A percentile compares a stretch with the other conserved stretches of the same genome.
phyloP scores from a whole-genome alignment of 1,140 invertebrate genomes.

The Armadillidium nasatum region DNA sequence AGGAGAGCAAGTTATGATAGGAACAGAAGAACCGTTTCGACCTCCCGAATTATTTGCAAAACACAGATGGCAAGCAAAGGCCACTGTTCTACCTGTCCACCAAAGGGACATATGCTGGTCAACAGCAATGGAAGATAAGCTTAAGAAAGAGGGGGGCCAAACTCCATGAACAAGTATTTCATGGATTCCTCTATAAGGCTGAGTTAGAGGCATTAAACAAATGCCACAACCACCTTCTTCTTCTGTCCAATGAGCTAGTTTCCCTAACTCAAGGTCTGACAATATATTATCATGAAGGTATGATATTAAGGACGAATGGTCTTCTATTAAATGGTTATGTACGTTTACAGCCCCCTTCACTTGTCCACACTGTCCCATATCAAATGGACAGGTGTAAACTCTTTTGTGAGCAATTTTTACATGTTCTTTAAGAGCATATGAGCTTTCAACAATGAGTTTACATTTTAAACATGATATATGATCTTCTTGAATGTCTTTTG shows the following conservation, averaged over 20 bases:
- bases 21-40: conserved; percentile 23
- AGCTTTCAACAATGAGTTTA: not conserved
- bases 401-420: conserved; percentile 33
- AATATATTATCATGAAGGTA: conserved; percentile 31
- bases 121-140: conserved; percentile 24
- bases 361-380: conserved; percentile 38
- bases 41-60: not conserved
- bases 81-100: conserved; percentile 40
- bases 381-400: conserved; percentile 36
- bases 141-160: conserved; percentile 31
- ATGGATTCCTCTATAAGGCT: conserved; percentile 36
- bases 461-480: not conserved
- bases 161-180: conserved; percentile 40
- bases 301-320: conserved; percentile 30
- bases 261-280: conserved; percentile 29
- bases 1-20: conserved; percentile 35
- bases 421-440: not conserved
- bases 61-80: conserved; percentile 40
- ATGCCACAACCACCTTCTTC: conserved; percentile 24
- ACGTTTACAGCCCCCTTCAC: conserved; percentile 34
- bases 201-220: conserved; percentile 31
- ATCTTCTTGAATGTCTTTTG: not conserved
- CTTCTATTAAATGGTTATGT: conserved; percentile 37
- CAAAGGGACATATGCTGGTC: conserved; percentile 37
- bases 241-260: conserved; percentile 30